Conservation (phyloP, 2,113 vertebrate species). For the Lophotis ruficrista region DNA sequence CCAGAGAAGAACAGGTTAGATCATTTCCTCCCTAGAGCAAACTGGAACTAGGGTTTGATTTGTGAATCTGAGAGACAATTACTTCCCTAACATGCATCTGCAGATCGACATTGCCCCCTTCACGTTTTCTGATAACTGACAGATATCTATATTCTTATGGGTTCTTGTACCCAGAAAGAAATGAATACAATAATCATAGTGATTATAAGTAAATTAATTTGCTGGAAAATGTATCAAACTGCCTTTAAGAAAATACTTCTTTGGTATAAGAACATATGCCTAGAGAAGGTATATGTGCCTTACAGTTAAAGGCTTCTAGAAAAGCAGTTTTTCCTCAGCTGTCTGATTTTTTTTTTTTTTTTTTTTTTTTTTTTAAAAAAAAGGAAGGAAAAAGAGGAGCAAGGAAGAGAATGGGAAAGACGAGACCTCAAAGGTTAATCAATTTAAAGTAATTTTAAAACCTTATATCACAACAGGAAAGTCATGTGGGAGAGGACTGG, state of each 20-base stretch:
- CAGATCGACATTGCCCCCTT: rapidly evolving
- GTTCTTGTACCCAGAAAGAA: neutral
- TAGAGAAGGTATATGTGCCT: neutral
- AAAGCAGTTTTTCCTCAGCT: neutral
- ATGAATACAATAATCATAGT: neutral
- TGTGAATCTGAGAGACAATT: neutral
- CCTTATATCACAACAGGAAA: neutral
- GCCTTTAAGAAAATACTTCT: neutral
- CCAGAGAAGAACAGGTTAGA: neutral
- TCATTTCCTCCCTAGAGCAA: neutral
- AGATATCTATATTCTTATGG: neutral
- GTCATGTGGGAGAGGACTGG: neutral
- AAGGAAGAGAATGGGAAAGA: neutral
- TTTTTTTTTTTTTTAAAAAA: neutral
- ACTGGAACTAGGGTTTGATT: neutral
- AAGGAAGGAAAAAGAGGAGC: neutral
- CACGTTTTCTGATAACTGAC: neutral
- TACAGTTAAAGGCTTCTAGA: neutral
- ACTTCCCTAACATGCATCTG: neutral
- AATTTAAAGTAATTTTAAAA: neutral
- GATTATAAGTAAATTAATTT: neutral
- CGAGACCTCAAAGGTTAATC: neutral
- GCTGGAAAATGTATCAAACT: neutral
- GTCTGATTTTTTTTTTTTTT: no score
- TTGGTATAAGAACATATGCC: neutral